A percentile compares a stretch with the other conserved stretches of the same genome.
phyloP scores from a whole-genome alignment of 2,888 invertebrate species.

The Aleiodes leptofemur region DNA sequence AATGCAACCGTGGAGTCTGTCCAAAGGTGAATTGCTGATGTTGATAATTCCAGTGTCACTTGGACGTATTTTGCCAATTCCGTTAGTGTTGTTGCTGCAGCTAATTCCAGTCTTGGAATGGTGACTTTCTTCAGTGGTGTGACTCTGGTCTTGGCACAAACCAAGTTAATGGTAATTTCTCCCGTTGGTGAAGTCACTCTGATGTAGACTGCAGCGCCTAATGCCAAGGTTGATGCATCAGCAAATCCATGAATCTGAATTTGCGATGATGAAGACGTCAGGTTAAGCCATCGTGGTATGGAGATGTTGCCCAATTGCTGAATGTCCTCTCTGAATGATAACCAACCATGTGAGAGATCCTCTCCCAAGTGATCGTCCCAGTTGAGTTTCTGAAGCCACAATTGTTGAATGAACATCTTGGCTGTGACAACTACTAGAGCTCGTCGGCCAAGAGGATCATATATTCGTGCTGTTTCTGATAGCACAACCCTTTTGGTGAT shows the following conservation, averaged over 20 bases:
- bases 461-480: conserved; percentile 42
- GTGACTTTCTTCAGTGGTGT: conserved; percentile 53
- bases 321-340: conserved; percentile 34
- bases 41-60: neutral
- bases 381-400: conserved; percentile 39
- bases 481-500: conserved; percentile 40
- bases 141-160: conserved; percentile 50
- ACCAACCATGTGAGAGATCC: neutral
- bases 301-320: conserved; percentile 50
- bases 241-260: conserved; percentile 53
- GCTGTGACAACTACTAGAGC: conserved; percentile 40
- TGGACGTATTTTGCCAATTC: conserved; percentile 31
- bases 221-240: conserved; percentile 54
- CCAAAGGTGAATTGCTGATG: neutral
- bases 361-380: conserved; percentile 41
- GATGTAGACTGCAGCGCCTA: conserved; percentile 20
- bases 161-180: conserved; percentile 49
- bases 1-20: conserved; percentile 24
- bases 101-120: conserved; percentile 57
- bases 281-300: conserved; percentile 45
- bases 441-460: conserved; percentile 45
- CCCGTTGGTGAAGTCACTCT: conserved; percentile 17
- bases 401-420: conserved; percentile 45
- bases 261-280: neutral
- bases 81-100: conserved; percentile 46